Evolutionary conservation across 2,888 invertebrate genomes (phyloP), one percentile per base, ranked within the genome.

Genomic region (Phortica okadai): DNA sequence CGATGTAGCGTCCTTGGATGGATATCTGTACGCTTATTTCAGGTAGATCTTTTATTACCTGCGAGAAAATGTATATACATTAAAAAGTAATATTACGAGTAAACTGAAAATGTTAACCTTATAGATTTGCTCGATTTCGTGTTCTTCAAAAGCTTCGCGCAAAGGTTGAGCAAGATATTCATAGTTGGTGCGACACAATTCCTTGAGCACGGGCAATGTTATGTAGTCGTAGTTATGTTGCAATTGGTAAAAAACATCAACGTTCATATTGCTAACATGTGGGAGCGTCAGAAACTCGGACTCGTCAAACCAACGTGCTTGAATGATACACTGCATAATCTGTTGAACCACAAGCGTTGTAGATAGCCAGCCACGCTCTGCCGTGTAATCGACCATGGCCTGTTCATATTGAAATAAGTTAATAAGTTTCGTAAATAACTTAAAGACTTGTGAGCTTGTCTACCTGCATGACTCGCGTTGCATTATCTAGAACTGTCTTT

Each of bases 401-500:
- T 98, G 33, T 92, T 16, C 56, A 77, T 41, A 69, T 67, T 58
- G 64, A 74, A 8, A 21, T 0, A 42, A 73, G n/a, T 41, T 21
- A 8, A 66, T 73, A 11, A 21, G 14, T 50, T 8, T 50, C 2
- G 8, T 50, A 2, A 50, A 8, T 11, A 50, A 8, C 10, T 50
- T 50, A 6, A 14, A 8, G 33, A 33, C 42, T 6, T 58, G n/a
- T 0, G 64, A 6, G 33, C 4, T 10, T 41, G 80, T 86, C 87
- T 91, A 96, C 96, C 93, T 98, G 98, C 82, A 99, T 92, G 80
- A 99, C 97, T 89, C 99, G 94, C 64, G 99, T 95, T 21, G 98
- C 95, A 91, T 99, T 99, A 92, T 99, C 99, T 73, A 99, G 93
- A 0, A 99, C 98, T 14, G 98, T 97, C 92, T 99, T 99, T 56